Evolutionary conservation across 2,888 invertebrate species (phyloP), one percentile per base, ranked within the genome.

Genomic region (Papilio gigon): DNA sequence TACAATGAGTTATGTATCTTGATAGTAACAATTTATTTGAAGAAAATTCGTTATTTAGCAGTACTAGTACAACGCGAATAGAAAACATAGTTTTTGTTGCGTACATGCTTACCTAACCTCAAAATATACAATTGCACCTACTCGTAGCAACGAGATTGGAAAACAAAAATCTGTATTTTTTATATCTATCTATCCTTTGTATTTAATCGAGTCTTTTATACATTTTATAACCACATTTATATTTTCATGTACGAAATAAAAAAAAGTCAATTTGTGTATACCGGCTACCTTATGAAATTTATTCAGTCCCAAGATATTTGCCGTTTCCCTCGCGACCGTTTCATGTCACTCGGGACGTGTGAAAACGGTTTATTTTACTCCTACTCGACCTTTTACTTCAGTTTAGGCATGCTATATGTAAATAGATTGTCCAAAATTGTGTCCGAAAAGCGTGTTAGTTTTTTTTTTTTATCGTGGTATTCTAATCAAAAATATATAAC

Each of bases 321-420:
- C 14, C 35, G 37, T 25, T 53, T 12, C 53, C 64, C 53, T 64
- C 35, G 53, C 37, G 37, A 50, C 37, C 9, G 37, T 64, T 64
- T 53, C 53, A 12, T 30, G 30, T 56, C 30, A 56, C 30, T n/a
- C 9, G 53, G 53, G 35, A 53, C 25, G 22, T n/a, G 25, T 53
- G 50, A 37, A 63, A 64, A 37, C 53, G n/a, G 47, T 27, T 44
- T 53, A 12, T 22, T 64, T 64, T 35, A 37, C 53, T 53, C n/a
- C 22, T 40, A 25, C 3, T 20, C 33, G 22, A 50, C 33, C 47
- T 63, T 63, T 61, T 25, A 56, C 30, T 61, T 37, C 40, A 14
- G 6, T 53, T 53, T 30, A 56, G 53, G 53, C n/a, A 30, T 30
- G 30, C 9, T 30, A 53, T 30, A 53, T 53, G 30, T 27, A 30